Percentiles rank a stretch among this genome's conserved stretches.
Evolutionary conservation across 1,140 invertebrate genomes (phyloP).

Genomic region (Saccostrea cuccullata): DNA sequence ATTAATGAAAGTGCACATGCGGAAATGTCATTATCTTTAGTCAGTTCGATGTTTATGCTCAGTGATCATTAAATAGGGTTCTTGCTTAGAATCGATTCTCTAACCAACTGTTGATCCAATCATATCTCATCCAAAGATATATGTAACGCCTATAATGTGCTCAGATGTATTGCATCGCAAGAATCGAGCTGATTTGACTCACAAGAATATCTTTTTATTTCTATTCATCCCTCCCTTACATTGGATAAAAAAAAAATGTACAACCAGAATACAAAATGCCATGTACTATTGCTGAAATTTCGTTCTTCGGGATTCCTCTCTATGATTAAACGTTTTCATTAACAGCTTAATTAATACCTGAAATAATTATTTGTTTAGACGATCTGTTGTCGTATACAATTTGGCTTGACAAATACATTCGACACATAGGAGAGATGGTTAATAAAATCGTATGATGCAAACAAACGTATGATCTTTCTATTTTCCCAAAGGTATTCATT

Average conservation of each 20-base stretch:
- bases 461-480: too few species aligned
- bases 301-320: not conserved
- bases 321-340: not conserved
- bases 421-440: too few species aligned
- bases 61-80: slow-evolving; percentile 12
- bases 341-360: not conserved
- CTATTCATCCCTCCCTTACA: too few species aligned
- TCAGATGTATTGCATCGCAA: not conserved
- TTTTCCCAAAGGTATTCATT: too few species aligned
- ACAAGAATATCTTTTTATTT: not conserved
- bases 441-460: too few species aligned
- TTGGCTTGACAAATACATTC: too few species aligned
- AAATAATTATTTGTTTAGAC: not conserved
- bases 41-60: not conserved
- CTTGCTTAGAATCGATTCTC: not conserved
- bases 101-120: not conserved
- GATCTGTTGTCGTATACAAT: too few species aligned
- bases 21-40: not conserved
- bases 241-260: too few species aligned
- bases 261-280: too few species aligned
- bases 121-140: not conserved
- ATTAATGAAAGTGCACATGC: not conserved
- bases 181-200: not conserved
- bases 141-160: not conserved
- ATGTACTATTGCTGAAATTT: too few species aligned